Conservation (phyloP, 2,888 invertebrate species). For the Ctena decussata region DNA sequence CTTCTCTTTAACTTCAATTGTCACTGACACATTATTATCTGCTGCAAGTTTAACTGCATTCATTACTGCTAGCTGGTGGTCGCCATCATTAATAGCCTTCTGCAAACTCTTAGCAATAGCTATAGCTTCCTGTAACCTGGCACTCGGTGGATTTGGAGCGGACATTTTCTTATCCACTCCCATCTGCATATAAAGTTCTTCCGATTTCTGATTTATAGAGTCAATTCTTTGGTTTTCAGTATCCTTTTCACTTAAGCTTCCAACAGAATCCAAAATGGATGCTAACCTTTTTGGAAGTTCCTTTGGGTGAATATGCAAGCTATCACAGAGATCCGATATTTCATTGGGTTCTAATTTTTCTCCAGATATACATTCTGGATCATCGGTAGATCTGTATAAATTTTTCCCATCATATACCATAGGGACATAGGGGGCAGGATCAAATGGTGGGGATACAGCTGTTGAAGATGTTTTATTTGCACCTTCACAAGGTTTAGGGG, state of each 20-base stretch:
- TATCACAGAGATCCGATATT: slow-evolving; percentile 42
- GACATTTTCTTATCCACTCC: slow-evolving; percentile 39
- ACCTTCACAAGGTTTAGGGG: too few species aligned
- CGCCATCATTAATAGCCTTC: slow-evolving; percentile 69
- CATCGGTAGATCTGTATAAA: neutral
- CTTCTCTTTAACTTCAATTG: slow-evolving; percentile 56
- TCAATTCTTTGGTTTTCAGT: slow-evolving; percentile 21
- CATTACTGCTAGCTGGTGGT: slow-evolving; percentile 64
- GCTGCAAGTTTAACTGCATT: slow-evolving; percentile 65
- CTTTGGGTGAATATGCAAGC: slow-evolving; percentile 55
- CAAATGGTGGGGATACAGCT: slow-evolving; percentile 40
- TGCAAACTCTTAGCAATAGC: slow-evolving; percentile 57
- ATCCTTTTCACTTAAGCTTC: neutral
- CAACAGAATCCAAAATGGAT: slow-evolving; percentile 42
- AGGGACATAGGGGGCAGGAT: slow-evolving; percentile 41
- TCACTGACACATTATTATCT: slow-evolving; percentile 53
- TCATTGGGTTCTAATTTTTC: neutral
- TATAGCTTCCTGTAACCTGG: slow-evolving; percentile 40
- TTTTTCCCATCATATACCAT: neutral
- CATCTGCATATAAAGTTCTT: slow-evolving; percentile 54
- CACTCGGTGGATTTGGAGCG: slow-evolving; percentile 11
- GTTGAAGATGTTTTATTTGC: too few species aligned
- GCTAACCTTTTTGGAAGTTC: slow-evolving; percentile 52
- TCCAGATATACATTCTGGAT: neutral
- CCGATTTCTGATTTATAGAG: slow-evolving; percentile 36